Conservation (phyloP, 2,888 invertebrate genomes). For the Apamea anceps region DNA sequence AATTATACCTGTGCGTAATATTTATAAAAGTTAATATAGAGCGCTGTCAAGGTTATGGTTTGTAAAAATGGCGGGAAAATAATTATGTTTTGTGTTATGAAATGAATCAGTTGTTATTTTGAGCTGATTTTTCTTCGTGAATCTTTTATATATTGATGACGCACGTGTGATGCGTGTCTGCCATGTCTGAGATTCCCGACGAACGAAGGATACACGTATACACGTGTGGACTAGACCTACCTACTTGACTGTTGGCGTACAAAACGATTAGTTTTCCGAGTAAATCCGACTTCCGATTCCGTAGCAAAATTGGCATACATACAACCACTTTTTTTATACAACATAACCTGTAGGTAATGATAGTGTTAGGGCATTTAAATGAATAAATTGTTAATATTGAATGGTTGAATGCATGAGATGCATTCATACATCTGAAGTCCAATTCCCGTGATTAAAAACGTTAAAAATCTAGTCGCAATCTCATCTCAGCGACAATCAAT, state of each 20-base stretch:
- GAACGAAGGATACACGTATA: not conserved
- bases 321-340: not conserved
- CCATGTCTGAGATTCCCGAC: slow-evolving; percentile 7
- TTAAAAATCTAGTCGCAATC: no score
- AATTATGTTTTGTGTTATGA: slow-evolving; percentile 24
- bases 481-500: no score
- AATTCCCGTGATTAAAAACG: no score
- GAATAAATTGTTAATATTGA: no score
- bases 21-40: slow-evolving; percentile 56
- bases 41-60: slow-evolving; percentile 58
- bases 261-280: not conserved
- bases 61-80: slow-evolving; percentile 53
- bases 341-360: no score
- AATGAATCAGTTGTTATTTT: slow-evolving; percentile 36
- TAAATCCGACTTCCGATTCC: not conserved
- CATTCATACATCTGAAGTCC: no score
- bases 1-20: slow-evolving; percentile 62
- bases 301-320: not conserved
- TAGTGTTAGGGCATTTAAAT: no score
- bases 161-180: not conserved
- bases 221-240: no score
- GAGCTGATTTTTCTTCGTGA: not conserved
- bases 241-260: not conserved
- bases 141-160: slow-evolving; percentile 4
- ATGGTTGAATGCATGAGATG: no score